These are phyloP conservation scores for Brassicogethes aeneus DNA, from an alignment of 2,888 invertebrate species.

Conservation along the genomic window DNA sequence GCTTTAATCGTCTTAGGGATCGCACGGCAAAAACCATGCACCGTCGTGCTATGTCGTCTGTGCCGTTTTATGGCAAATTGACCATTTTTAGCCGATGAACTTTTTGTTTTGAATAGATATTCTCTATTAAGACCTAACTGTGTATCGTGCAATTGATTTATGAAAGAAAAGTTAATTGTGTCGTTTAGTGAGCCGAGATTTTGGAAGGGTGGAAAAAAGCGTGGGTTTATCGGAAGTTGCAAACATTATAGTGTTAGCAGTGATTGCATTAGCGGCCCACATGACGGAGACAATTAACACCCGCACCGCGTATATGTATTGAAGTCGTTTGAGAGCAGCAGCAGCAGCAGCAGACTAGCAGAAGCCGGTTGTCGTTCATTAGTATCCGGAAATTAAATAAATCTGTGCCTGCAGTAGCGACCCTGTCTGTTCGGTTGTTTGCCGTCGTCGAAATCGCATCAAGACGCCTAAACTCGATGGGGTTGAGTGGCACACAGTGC, in stretches of 20 bases:
- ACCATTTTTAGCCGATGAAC: too few species aligned
- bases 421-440: conserved; percentile 22
- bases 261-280: conserved; percentile 18
- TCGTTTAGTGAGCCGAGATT: too few species aligned
- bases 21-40: conserved; percentile 5
- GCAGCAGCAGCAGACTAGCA: conserved; percentile 1
- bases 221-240: conserved; percentile 9
- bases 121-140: too few species aligned
- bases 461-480: conserved; percentile 20
- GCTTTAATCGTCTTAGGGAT: not conserved
- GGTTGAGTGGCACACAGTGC: conserved; percentile 3
- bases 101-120: too few species aligned
- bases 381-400: conserved; percentile 35
- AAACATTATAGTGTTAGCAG: not conserved
- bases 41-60: too few species aligned
- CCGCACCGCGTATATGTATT: conserved; percentile 16
- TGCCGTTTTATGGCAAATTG: too few species aligned
- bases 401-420: conserved; percentile 26
- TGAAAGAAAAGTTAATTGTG: too few species aligned
- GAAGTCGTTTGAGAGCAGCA: conserved; percentile 1
- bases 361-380: conserved; percentile 30
- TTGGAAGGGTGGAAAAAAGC: conserved; percentile 1
- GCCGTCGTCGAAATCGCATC: conserved; percentile 32
- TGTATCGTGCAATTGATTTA: too few species aligned
- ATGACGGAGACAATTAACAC: conserved; percentile 19